Base-by-base conservation (phyloP, 2,888 invertebrate genomes). In the Elysia crispata region DNA sequence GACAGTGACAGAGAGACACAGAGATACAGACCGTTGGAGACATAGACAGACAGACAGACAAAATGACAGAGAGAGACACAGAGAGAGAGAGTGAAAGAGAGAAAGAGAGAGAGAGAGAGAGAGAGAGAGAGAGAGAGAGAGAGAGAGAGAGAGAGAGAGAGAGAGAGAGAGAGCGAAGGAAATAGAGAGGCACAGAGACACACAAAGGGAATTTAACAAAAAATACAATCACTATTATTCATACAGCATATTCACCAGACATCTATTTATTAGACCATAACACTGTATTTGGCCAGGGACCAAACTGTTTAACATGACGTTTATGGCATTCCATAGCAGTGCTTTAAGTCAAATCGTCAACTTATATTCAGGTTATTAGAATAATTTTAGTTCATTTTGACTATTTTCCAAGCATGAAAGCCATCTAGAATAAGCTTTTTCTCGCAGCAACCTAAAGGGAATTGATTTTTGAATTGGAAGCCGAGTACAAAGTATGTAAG, bases 61-160 rank as follows among this genome's bases (percentile, higher is more conserved):
- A 33, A 15, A 1, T 20, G 25, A 28, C 11, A 1, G 25, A 28
- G 11, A 66, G 69, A 54, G 28, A 28, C 5, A 30, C 31, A 77
- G 20, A 20, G 31, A 41, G 64, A 73, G 30, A 78, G 49, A 50
- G 1, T 72, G 20, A 62, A 20, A 28, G 62, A 73, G 31, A 30
- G 30, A 73, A 31, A 72, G 49, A 66, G 11, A 60, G 67, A 69
- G 20, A 69, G 33, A 69, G 25, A 69, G 31, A 28, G 11, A 67
- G 28, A 76, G 15, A 76, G 57, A 62, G 54, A 78, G 41, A 73
- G 54, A 78, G 49, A 62, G 54, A 72, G 72, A 78, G 54, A 73
- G 30, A 78, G 69, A 41, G 25, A 49, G 69, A 78, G 30, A 70
- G 23, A 60, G 57, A 70, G 8, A 18, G 57, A 77, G 25, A 54